Percentiles rank a stretch among this genome's conserved stretches.
phyloP scores from a whole-genome alignment of 1,140 invertebrate species.

The Platyscapa corneri region DNA sequence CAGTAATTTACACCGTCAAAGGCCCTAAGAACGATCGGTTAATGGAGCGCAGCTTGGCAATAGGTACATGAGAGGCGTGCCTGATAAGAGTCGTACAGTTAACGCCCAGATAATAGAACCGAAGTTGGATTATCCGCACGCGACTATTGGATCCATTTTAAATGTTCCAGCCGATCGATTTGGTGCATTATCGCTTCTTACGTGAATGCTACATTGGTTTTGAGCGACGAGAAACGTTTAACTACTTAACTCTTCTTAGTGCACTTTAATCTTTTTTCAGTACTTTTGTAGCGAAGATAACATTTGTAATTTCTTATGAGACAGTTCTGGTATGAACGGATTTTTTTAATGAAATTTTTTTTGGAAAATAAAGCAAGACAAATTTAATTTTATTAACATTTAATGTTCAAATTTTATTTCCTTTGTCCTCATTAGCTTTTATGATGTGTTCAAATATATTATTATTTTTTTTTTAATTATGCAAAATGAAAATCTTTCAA shows the following conservation, averaged over 20 bases:
- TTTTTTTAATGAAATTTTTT: background rate
- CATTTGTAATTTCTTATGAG: background rate
- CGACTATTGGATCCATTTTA: constrained; percentile 8
- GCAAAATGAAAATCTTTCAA: too few species aligned
- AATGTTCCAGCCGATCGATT: background rate
- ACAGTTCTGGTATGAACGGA: background rate
- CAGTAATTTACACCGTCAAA: background rate
- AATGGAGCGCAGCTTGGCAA: background rate
- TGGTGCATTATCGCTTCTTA: background rate
- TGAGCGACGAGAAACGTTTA: background rate
- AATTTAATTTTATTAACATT: background rate
- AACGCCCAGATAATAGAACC: constrained; percentile 15
- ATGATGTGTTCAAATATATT: too few species aligned
- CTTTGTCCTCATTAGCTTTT: too few species aligned
- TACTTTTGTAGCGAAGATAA: background rate
- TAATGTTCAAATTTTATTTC: too few species aligned
- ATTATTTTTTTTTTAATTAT: too few species aligned
- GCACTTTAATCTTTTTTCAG: background rate
- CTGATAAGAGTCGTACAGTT: constrained; percentile 15
- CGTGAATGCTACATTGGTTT: background rate
- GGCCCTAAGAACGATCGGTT: background rate
- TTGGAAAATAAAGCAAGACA: background rate
- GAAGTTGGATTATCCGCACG: constrained; percentile 22
- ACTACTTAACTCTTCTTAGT: background rate
- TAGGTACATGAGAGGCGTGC: background rate